Conservation (phyloP, 2,113 vertebrate species). For the Lathamus discolor region DNA sequence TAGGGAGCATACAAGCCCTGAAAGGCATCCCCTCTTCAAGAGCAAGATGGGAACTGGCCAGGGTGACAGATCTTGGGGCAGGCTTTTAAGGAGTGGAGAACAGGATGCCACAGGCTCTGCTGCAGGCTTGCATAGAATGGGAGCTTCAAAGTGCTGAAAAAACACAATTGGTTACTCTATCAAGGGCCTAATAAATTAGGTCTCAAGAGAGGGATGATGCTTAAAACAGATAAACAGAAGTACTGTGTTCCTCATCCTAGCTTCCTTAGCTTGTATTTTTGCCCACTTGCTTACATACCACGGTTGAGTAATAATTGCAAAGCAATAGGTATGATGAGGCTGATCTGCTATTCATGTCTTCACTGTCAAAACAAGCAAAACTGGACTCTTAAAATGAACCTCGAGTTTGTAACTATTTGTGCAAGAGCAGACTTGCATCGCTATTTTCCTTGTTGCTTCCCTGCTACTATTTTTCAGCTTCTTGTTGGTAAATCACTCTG, state of each 20-base stretch:
- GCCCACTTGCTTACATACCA: not conserved
- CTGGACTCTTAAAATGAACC: not conserved
- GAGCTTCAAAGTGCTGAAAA: not conserved
- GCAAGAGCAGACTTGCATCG: not conserved
- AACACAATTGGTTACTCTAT: not conserved
- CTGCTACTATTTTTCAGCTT: not conserved
- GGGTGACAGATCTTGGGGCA: not conserved
- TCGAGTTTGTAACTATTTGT: not conserved
- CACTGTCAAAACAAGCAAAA: not conserved
- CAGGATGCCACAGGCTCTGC: not conserved
- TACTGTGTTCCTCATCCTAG: not conserved
- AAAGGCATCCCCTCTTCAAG: not conserved
- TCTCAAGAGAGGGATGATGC: not conserved
- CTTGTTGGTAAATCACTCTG: not conserved
- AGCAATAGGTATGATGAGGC: not conserved
- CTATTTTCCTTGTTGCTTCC: not conserved
- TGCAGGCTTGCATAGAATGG: not conserved
- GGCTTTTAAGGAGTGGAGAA: not conserved
- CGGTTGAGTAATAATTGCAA: not conserved
- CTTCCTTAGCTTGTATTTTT: not conserved
- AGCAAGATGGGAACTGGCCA: not conserved
- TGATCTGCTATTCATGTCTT: not conserved
- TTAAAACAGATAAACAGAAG: not conserved
- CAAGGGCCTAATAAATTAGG: not conserved
- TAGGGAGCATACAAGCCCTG: not conserved